These are phyloP conservation scores for Diplodus puntazzo DNA, from an alignment of 2,797 vertebrate genomes.

Conservation along the genomic window DNA sequence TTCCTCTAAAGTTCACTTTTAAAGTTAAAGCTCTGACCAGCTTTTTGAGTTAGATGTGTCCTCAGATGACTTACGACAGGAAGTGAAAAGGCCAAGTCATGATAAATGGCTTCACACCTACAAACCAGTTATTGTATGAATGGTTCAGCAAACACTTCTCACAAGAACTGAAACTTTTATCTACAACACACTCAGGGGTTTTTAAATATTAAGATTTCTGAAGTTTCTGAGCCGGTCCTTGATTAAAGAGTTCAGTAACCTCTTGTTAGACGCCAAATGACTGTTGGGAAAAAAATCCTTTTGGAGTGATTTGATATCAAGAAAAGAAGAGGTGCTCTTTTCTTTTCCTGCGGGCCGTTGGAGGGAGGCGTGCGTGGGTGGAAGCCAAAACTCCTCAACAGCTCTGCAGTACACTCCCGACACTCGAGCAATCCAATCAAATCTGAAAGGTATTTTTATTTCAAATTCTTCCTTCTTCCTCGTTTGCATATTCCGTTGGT, in stretches of 20 bases:
- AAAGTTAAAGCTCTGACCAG: constrained; percentile 26
- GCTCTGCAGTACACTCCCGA: too few species aligned
- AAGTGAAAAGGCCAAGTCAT: constrained; percentile 54
- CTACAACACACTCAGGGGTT: not conserved
- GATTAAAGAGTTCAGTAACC: not conserved
- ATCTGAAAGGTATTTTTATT: not conserved
- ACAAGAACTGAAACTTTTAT: constrained; percentile 16
- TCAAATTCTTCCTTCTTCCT: not conserved
- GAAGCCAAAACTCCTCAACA: not conserved
- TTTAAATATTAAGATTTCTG: not conserved
- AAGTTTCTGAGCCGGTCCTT: not conserved
- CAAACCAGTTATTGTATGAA: constrained; percentile 20
- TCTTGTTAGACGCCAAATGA: not conserved
- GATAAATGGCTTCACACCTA: constrained; percentile 44
- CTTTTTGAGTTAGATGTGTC: constrained; percentile 31
- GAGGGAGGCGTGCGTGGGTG: not conserved
- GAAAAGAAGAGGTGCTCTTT: not conserved
- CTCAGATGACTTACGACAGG: constrained; percentile 43
- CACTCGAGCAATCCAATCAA: not conserved
- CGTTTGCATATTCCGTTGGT: not conserved
- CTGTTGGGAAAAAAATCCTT: not conserved
- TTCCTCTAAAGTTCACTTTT: constrained; percentile 17
- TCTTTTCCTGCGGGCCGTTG: not conserved
- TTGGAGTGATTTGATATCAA: not conserved
- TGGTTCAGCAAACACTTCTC: constrained; percentile 14